A percentile compares a stretch with the other conserved stretches of the same genome.
These are phyloP conservation scores for Paramisgurnus dabryanus DNA, from an alignment of 2,113 vertebrate genomes.

Conservation along the genomic window DNA sequence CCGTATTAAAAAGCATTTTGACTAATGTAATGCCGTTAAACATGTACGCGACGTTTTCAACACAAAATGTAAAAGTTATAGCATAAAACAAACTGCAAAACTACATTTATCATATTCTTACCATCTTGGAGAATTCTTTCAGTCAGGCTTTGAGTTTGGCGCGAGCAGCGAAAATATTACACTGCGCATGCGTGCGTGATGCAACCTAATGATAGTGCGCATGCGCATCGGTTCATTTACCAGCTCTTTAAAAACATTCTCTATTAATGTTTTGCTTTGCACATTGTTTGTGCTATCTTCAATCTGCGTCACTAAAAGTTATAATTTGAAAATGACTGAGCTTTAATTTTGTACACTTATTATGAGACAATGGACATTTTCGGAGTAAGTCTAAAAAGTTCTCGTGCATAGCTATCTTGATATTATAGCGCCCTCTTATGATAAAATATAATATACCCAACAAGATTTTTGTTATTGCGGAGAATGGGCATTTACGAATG, in stretches of 20 bases:
- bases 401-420: not conserved
- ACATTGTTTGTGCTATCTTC: too few species aligned
- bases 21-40: too few species aligned
- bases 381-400: not conserved
- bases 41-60: not conserved
- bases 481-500: too few species aligned
- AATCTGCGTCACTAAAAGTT: too few species aligned
- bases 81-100: not conserved
- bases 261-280: too few species aligned
- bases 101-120: not conserved
- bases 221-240: not conserved
- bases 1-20: not conserved
- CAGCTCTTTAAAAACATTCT: too few species aligned
- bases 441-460: too few species aligned
- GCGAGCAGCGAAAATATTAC: not conserved
- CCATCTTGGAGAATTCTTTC: not conserved
- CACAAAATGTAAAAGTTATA: not conserved
- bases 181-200: constrained; percentile 1
- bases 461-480: too few species aligned
- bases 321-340: too few species aligned
- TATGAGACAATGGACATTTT: not conserved
- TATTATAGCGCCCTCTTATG: not conserved
- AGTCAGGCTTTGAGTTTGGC: constrained; percentile 17
- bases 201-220: not conserved
- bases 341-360: too few species aligned